Evolutionary conservation across 2,113 vertebrate species (phyloP).

Genomic region (Ictidomys tridecemlineatus): DNA sequence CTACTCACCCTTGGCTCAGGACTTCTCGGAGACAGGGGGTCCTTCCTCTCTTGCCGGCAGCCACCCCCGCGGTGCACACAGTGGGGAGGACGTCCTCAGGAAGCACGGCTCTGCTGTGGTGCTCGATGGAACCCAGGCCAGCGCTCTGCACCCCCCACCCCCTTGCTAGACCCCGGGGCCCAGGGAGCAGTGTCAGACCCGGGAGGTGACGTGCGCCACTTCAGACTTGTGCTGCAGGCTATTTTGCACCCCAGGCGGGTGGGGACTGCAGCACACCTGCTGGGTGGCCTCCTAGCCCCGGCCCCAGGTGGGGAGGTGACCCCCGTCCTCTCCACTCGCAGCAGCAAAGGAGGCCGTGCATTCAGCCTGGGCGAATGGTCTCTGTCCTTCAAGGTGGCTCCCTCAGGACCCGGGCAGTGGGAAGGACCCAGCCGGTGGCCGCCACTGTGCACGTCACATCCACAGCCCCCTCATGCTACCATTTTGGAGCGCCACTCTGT

Average conservation of each 20-base stretch:
- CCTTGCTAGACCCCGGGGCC: too few relatives aligned
- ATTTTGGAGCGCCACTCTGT: rapidly evolving
- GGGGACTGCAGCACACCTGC: background rate
- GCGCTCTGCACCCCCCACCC: too few relatives aligned
- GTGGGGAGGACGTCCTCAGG: background rate
- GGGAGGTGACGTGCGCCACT: rapidly evolving
- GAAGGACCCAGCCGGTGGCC: rapidly evolving
- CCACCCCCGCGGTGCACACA: background rate
- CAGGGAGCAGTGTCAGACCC: too few relatives aligned
- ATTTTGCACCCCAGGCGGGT: background rate
- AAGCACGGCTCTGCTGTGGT: background rate
- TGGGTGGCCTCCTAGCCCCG: rapidly evolving
- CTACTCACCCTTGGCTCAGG: slow-evolving; percentile 49
- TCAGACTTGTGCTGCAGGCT: background rate
- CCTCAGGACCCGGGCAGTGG: rapidly evolving
- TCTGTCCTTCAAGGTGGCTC: background rate
- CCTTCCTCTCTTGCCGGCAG: background rate
- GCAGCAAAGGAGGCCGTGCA: rapidly evolving
- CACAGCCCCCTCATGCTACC: rapidly evolving
- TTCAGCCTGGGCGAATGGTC: background rate
- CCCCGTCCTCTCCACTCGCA: rapidly evolving
- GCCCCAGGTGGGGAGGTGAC: rapidly evolving
- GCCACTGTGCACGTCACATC: rapidly evolving
- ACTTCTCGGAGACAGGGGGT: background rate
- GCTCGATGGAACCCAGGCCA: too few relatives aligned